These are phyloP conservation scores for Cairina moschata DNA, from an alignment of 2,113 vertebrate genomes.

Conservation along the genomic window DNA sequence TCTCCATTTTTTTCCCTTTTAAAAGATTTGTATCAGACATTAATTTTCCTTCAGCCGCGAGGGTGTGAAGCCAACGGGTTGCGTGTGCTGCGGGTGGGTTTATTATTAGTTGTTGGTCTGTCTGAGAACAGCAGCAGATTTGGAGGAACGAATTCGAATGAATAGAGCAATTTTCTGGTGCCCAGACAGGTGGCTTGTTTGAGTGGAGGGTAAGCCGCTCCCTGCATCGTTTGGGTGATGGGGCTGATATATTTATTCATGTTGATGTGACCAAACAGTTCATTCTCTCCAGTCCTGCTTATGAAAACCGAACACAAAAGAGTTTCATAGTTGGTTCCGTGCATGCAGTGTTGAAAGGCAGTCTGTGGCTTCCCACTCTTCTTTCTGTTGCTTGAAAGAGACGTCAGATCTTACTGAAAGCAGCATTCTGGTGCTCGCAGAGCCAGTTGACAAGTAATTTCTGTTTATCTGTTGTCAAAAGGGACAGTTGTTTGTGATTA, in stretches of 20 bases:
- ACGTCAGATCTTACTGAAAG: not conserved
- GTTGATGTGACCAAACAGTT: not conserved
- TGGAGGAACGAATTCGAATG: not conserved
- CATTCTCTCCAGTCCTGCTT: not conserved
- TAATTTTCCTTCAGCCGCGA: not conserved
- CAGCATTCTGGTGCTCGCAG: not conserved
- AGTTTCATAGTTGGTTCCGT: accelerated
- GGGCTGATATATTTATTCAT: not conserved
- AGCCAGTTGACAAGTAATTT: not conserved
- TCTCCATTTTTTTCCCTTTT: not conserved
- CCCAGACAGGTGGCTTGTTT: not conserved
- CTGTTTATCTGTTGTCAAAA: constrained; percentile 36
- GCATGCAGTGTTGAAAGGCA: accelerated
- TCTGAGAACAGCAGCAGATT: not conserved
- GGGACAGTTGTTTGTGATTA: constrained; percentile 12
- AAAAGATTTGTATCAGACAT: not conserved
- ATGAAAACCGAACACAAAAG: not conserved
- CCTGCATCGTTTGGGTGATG: not conserved
- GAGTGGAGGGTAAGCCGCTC: not conserved
- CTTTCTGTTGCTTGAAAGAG: not conserved
- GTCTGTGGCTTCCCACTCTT: not conserved
- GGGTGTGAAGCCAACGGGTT: accelerated
- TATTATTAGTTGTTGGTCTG: not conserved
- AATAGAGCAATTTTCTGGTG: not conserved
- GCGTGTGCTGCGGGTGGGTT: not conserved